Evolutionary conservation across 2,888 invertebrate species (phyloP).

Genomic region (Dicroscelio sp.): DNA sequence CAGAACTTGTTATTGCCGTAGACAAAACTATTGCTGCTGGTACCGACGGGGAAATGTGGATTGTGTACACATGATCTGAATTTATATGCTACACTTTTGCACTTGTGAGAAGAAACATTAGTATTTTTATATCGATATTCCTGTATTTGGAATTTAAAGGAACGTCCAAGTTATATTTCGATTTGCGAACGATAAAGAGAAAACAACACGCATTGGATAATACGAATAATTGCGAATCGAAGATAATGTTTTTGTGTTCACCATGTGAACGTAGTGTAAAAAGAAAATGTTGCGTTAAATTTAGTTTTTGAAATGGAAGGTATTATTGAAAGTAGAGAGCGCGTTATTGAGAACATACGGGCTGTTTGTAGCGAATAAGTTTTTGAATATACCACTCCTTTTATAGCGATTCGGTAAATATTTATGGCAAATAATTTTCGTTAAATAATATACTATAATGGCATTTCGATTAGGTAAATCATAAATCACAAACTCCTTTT

Average conservation of each 20-base stretch:
- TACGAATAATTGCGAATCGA: background rate
- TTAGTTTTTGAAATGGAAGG: slow-evolving; percentile 6
- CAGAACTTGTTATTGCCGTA: background rate
- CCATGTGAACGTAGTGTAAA: background rate
- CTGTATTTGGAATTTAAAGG: no score
- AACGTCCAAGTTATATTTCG: no score
- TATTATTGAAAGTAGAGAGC: slow-evolving; percentile 8
- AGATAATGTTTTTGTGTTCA: background rate
- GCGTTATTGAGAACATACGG: slow-evolving; percentile 23
- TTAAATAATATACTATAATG: slow-evolving; percentile 26
- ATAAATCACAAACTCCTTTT: slow-evolving; percentile 30
- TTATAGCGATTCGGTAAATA: slow-evolving; percentile 41
- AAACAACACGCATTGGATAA: no score
- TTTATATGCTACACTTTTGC: background rate
- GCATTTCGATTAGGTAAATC: slow-evolving; percentile 34
- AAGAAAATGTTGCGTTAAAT: slow-evolving; percentile 13
- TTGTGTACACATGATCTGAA: background rate
- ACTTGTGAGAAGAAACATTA: background rate
- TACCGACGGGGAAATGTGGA: background rate
- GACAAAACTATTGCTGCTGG: background rate
- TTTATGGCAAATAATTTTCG: slow-evolving; percentile 51
- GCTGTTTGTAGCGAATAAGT: background rate
- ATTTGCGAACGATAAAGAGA: no score
- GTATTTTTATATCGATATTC: no score
- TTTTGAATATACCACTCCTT: slow-evolving; percentile 31